These are phyloP conservation scores for Neria commutata DNA, from an alignment of 2,888 invertebrate genomes.

Conservation along the genomic window DNA sequence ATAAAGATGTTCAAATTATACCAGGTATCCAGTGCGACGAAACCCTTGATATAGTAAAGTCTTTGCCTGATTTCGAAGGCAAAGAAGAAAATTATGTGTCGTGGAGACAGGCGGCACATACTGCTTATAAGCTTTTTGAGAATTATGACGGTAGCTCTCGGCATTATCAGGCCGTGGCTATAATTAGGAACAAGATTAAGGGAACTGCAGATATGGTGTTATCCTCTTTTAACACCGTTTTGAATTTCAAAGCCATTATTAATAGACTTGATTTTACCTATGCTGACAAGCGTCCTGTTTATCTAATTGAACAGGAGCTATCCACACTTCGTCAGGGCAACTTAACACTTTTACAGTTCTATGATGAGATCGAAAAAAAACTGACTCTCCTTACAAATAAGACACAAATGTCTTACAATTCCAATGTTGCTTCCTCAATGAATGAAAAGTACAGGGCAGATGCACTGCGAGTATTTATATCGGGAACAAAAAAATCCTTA, in stretches of 20 bases:
- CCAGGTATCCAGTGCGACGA: not conserved
- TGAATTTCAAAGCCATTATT: conserved; percentile 13
- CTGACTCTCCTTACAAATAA: conserved; percentile 8
- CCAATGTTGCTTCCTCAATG: not conserved
- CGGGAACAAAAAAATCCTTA: conserved; percentile 4
- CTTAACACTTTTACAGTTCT: not conserved
- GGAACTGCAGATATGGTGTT: not conserved
- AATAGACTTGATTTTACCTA: conserved; percentile 11
- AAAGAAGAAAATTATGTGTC: conserved; percentile 9
- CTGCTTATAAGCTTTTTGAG: conserved; percentile 7
- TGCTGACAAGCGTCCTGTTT: conserved; percentile 11
- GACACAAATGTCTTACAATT: not conserved
- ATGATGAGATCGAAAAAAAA: not conserved
- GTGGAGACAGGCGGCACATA: conserved; percentile 10
- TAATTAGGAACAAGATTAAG: no score
- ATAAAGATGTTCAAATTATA: not conserved
- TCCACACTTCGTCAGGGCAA: not conserved
- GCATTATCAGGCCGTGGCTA: no score
- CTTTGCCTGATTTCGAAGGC: conserved; percentile 6
- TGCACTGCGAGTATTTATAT: conserved; percentile 10
- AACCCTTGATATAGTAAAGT: conserved; percentile 8
- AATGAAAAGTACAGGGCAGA: conserved; percentile 13
- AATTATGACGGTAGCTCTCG: no score
- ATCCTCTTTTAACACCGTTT: not conserved
- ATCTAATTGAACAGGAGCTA: conserved; percentile 10